Conservation (phyloP, 2,797 vertebrate species). For the Gallinago stenura region DNA sequence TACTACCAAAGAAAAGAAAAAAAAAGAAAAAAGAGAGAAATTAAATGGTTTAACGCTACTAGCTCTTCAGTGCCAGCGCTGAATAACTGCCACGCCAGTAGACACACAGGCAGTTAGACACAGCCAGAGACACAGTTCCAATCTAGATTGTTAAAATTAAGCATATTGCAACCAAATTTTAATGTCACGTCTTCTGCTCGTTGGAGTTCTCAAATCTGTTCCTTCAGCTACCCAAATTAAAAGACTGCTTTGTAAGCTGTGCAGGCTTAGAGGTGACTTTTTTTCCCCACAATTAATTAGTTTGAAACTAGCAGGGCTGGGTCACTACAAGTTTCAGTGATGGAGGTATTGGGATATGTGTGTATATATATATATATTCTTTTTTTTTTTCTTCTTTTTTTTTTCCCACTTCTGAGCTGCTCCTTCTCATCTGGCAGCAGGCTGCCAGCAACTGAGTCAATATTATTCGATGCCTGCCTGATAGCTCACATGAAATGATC, state of each 20-base stretch:
- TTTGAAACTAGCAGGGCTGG: constrained; percentile 47
- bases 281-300: constrained; percentile 60
- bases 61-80: not conserved
- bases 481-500: not conserved
- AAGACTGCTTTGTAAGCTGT: constrained; percentile 51
- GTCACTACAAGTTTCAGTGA: not conserved
- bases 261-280: constrained; percentile 18
- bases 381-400: constrained; percentile 2
- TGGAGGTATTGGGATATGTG: not conserved
- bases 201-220: constrained; percentile 50
- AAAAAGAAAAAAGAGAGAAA: not conserved
- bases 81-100: constrained; percentile 20
- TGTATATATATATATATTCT: not conserved
- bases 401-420: not conserved
- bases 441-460: constrained; percentile 50
- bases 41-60: constrained; percentile 22
- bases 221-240: constrained; percentile 60
- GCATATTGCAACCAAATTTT: constrained; percentile 50
- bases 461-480: constrained; percentile 19
- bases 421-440: constrained; percentile 67
- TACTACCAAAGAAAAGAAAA: not conserved
- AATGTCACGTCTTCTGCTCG: constrained; percentile 38
- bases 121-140: constrained; percentile 27
- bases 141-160: constrained; percentile 25
- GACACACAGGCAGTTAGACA: constrained; percentile 25